A percentile compares a stretch with the other conserved stretches of the same genome.
These are phyloP conservation scores for Antechinus stuartii DNA, from an alignment of 2,113 vertebrate species.

Conservation along the genomic window DNA sequence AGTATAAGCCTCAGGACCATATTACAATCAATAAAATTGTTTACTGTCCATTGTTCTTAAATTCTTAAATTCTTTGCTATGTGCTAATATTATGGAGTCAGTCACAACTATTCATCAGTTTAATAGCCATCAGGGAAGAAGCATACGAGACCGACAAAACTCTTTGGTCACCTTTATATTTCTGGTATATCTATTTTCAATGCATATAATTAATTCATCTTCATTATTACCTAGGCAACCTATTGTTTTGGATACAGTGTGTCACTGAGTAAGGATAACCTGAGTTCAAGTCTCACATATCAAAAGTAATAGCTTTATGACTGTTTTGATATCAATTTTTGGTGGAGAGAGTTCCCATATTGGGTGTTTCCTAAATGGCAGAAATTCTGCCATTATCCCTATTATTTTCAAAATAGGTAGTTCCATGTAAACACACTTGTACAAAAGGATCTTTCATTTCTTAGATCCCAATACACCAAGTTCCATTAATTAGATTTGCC, in stretches of 20 bases:
- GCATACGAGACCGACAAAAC: fast-evolving
- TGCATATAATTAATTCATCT: background rate
- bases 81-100: background rate
- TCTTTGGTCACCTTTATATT: background rate
- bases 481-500: background rate
- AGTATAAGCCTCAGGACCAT: background rate
- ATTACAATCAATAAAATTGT: background rate
- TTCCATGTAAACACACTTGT: background rate
- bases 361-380: background rate
- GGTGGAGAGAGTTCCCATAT: background rate
- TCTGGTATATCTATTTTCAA: background rate
- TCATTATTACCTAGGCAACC: background rate
- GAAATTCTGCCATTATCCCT: background rate
- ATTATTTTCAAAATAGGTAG: background rate
- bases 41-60: background rate
- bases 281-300: background rate
- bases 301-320: background rate
- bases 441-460: background rate
- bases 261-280: background rate
- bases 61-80: background rate
- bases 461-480: background rate
- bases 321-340: background rate
- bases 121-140: background rate
- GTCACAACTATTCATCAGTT: background rate
- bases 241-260: background rate